Conservation (phyloP, 2,797 vertebrate genomes). For the Microhierax caerulescens region DNA sequence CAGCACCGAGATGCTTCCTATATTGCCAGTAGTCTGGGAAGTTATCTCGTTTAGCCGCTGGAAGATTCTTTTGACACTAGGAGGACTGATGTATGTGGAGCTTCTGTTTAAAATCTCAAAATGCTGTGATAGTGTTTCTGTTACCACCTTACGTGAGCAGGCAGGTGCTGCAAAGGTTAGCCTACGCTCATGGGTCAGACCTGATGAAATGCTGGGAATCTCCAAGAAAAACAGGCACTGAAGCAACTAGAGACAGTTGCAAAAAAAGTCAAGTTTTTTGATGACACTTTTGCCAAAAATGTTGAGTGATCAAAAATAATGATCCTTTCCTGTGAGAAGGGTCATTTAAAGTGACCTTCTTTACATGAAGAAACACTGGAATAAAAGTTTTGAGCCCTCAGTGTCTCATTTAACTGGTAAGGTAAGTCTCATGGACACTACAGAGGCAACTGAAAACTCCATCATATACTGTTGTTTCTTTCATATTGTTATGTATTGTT, state of each 20-base stretch:
- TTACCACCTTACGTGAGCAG: background rate
- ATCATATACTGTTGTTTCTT: background rate
- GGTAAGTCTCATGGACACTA: background rate
- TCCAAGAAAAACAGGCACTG: background rate
- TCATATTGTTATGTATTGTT: background rate
- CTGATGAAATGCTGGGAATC: background rate
- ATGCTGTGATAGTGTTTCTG: background rate
- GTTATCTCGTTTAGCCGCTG: background rate
- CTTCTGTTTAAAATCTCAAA: background rate
- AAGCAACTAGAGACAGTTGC: background rate
- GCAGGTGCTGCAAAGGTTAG: background rate
- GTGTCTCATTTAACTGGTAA: background rate
- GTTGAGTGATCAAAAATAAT: background rate
- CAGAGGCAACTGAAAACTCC: background rate
- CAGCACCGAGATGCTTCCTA: rapidly evolving
- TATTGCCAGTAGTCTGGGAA: background rate
- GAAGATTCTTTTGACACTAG: background rate
- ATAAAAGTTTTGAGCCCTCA: background rate
- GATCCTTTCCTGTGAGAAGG: background rate
- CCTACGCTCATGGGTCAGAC: background rate
- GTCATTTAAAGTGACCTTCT: background rate
- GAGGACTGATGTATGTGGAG: background rate
- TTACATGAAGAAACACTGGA: background rate
- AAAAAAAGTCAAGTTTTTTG: no score
- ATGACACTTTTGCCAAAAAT: background rate